These are phyloP conservation scores for Passer domesticus DNA, from an alignment of 2,113 vertebrate species.

Conservation along the genomic window DNA sequence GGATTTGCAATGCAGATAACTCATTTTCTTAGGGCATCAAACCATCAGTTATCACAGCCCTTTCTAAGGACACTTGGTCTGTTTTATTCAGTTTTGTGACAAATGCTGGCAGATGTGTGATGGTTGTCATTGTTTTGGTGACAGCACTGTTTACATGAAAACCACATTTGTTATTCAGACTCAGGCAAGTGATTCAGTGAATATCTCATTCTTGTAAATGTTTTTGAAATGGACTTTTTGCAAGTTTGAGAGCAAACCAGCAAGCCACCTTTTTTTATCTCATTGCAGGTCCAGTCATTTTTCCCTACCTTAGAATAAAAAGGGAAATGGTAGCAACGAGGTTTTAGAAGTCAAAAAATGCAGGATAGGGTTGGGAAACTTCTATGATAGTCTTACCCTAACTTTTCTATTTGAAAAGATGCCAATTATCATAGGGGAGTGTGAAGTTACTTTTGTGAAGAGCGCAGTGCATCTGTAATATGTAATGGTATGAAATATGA, in stretches of 20 bases:
- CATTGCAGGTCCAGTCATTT: not conserved
- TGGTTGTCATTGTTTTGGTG: conserved; percentile 30
- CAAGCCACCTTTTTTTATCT: not conserved
- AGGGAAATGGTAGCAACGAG: not conserved
- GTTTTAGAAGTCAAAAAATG: not conserved
- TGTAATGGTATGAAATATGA: not conserved
- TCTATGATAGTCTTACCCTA: not conserved
- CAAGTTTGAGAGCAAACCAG: not conserved
- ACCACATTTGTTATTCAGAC: conserved; percentile 71
- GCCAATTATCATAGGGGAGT: not conserved
- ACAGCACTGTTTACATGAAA: conserved; percentile 64
- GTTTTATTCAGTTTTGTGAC: conserved; percentile 47
- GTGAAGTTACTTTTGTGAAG: not conserved
- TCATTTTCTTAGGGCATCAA: conserved; percentile 53
- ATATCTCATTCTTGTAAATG: conserved; percentile 6
- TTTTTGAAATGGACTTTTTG: conserved; percentile 13
- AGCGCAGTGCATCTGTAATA: not conserved
- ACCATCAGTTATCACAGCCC: conserved; percentile 31
- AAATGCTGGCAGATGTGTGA: conserved; percentile 57
- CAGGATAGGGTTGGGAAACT: not conserved
- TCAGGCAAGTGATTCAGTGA: conserved; percentile 1
- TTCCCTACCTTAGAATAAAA: not conserved
- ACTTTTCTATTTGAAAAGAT: not conserved
- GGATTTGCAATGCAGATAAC: conserved; percentile 48
- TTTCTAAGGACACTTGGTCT: conserved; percentile 41